These are phyloP conservation scores for Hydra vulgaris DNA, from an alignment of 30 jellyfish, hydroid and myxozoan genomes.

Conservation along the genomic window DNA sequence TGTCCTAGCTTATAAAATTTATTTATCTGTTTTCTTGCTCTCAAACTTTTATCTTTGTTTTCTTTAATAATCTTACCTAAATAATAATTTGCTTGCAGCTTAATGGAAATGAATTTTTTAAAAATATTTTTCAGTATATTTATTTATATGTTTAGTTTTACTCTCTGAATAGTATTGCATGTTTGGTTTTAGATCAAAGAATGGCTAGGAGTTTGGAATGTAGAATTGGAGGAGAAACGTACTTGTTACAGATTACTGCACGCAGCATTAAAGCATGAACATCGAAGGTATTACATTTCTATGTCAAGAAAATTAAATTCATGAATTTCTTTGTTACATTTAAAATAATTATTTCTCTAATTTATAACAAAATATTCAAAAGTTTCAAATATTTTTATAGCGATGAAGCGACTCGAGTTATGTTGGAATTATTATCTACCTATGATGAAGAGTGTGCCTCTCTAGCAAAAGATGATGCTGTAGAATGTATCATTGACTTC, in stretches of 20 bases:
- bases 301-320: too few relatives aligned
- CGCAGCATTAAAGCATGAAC: slow-evolving; percentile 57
- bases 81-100: too few relatives aligned
- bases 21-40: too few relatives aligned
- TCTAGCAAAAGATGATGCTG: slow-evolving; percentile 82
- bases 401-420: slow-evolving; percentile 80
- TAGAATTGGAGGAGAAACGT: slow-evolving; percentile 54
- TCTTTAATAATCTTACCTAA: too few relatives aligned
- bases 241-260: slow-evolving; percentile 63
- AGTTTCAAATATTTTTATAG: slow-evolving; percentile 29
- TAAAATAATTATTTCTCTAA: too few relatives aligned
- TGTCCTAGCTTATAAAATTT: too few relatives aligned
- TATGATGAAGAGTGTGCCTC: slow-evolving; percentile 75
- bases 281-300: slow-evolving; percentile 33
- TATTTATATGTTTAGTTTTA: background rate
- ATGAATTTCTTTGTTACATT: too few relatives aligned
- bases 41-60: too few relatives aligned
- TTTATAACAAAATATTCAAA: too few relatives aligned
- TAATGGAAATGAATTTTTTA: too few relatives aligned
- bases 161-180: background rate
- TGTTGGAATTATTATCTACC: slow-evolving; percentile 68
- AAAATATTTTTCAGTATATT: too few relatives aligned
- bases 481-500: slow-evolving; percentile 64
- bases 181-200: slow-evolving; percentile 38
- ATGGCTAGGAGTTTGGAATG: slow-evolving; percentile 66